These are phyloP conservation scores for Podocnemis expansa DNA, from an alignment of 2,113 vertebrate species.

Conservation along the genomic window DNA sequence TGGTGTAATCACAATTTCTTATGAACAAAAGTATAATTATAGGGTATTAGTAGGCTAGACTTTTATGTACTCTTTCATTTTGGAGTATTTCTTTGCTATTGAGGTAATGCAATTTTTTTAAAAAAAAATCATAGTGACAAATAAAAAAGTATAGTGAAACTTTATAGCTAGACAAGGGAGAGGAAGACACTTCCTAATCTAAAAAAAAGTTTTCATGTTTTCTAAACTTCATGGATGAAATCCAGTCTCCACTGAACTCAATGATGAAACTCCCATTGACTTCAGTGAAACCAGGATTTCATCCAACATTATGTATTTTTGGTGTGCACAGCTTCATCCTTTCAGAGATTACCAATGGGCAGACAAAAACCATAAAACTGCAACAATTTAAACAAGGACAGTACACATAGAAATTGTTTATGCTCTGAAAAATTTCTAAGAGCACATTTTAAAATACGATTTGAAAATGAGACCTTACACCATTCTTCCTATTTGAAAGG, in stretches of 20 bases:
- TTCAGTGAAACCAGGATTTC: constrained; percentile 2
- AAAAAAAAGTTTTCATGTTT: constrained; percentile 7
- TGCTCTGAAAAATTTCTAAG: constrained; percentile 15
- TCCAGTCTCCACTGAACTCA: constrained; percentile 5
- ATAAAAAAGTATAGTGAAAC: not conserved
- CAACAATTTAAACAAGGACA: not conserved
- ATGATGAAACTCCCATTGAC: constrained; percentile 4
- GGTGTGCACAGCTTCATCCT: not conserved
- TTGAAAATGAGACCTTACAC: constrained; percentile 42
- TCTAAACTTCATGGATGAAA: constrained; percentile 3
- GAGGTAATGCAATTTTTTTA: not conserved
- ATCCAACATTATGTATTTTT: constrained; percentile 10
- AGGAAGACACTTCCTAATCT: constrained; percentile 5
- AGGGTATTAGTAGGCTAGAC: constrained; percentile 23
- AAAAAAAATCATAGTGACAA: not conserved
- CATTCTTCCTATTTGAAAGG: not conserved
- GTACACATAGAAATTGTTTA: constrained; percentile 18
- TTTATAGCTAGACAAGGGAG: not conserved
- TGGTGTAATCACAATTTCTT: constrained; percentile 25
- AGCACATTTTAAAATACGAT: accelerated
- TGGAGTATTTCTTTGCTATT: constrained; percentile 7
- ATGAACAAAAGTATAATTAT: constrained; percentile 28
- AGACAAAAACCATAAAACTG: constrained; percentile 30
- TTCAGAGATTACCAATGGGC: constrained; percentile 39
- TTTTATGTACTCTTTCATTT: constrained; percentile 17